Base-by-base conservation (phyloP, 2,113 vertebrate species). In the Cryptotis parvus region DNA sequence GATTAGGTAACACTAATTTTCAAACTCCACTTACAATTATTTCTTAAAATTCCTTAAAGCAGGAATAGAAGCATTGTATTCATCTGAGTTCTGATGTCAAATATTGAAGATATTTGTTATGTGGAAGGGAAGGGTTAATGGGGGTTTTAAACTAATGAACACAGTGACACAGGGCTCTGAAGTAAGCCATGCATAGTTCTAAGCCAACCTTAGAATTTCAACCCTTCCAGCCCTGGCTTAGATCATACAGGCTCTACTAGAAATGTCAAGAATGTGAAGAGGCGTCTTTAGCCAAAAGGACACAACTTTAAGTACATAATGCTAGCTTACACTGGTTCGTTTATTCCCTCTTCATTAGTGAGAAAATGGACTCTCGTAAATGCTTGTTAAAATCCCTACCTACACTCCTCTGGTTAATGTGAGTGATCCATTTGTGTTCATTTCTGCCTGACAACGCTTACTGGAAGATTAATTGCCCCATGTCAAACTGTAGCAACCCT, bases 361-460 rank as follows among this genome's bases (percentile, higher is more conserved):
- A 99, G 99, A 99, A 99, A 99, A 99, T 99, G 99, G 99, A 99
- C 99, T 99, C 99, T 99, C 98, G 98, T 99, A 99, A 99, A 99
- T 98, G 99, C 99, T 99, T 99, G 99, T 99, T 99, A 99, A 99
- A 99, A 99, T 98, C 99, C 98, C 99, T 99, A 99, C 99, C 99
- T 99, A 99, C 99, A 99, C 99, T 99, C 98, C 98, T 98, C 98
- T 98, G 98, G 98, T 99, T 99, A 99, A 99, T 99, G 98, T 98
- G 98, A 99, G 99, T 98, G 99, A 99, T 99, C 99, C 99, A 99
- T 99, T 99, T 99, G 98, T 99, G 99, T 99, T 99, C 98, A 98
- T 99, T 99, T 99, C 98, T 99, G 99, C 98, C 99, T 99, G 99
- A 99, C 99, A 99, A 99, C 98, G 99, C 99, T 99, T 99, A 99